A percentile compares a stretch with the other conserved stretches of the same genome.
These are phyloP conservation scores for Drosophila bunnanda DNA, from an alignment of 2,888 invertebrate genomes.

Conservation along the genomic window DNA sequence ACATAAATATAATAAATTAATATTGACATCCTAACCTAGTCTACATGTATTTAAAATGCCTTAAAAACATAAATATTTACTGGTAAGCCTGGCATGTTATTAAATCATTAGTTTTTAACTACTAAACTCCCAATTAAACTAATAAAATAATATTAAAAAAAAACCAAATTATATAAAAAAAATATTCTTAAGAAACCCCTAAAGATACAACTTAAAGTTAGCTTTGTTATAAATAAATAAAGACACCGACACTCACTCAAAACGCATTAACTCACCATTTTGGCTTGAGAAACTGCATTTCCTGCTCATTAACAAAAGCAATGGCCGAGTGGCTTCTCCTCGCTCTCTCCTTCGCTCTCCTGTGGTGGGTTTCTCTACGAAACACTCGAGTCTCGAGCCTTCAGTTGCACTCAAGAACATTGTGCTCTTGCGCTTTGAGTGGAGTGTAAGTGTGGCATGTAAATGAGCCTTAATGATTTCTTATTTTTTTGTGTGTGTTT, in stretches of 20 bases:
- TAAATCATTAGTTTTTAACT: background rate
- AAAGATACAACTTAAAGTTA: background rate
- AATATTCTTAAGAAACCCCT: background rate
- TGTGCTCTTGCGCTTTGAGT: conserved; percentile 34
- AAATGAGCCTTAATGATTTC: conserved; percentile 60
- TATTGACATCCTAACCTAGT: no score
- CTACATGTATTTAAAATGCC: no score
- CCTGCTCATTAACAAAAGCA: conserved; percentile 69
- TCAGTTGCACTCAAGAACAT: conserved; percentile 58
- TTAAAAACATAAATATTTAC: no score
- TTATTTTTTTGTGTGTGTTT: conserved; percentile 18
- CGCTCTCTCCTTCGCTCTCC: conserved; percentile 15
- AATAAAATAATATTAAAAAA: background rate
- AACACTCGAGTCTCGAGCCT: conserved; percentile 23
- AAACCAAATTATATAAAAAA: no score
- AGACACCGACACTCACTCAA: conserved; percentile 45
- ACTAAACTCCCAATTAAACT: background rate
- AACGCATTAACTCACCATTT: conserved; percentile 57
- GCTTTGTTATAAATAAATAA: conserved; percentile 9
- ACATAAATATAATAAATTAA: no score
- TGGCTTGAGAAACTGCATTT: conserved; percentile 67
- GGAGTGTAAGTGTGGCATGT: conserved; percentile 51
- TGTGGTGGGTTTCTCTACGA: conserved; percentile 62
- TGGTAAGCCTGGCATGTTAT: background rate
- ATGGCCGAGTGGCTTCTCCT: conserved; percentile 7